Conservation (phyloP, 2,888 invertebrate species). For the Papilio elwesi region DNA sequence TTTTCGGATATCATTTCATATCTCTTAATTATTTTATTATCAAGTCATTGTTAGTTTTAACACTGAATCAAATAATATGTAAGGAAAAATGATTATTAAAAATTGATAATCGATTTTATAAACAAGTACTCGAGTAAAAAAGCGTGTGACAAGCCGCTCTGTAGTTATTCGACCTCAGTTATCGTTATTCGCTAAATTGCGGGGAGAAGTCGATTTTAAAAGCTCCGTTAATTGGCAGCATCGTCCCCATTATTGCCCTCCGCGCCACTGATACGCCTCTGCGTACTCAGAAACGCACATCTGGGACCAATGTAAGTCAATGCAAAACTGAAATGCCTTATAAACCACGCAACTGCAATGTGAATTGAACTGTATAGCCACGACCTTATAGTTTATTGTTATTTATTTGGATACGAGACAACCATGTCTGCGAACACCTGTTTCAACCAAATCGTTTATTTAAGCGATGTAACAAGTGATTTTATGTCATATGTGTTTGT, state of each 20-base stretch:
- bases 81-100: too few relatives aligned
- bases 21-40: too few relatives aligned
- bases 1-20: too few relatives aligned
- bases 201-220: conserved; percentile 53
- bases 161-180: conserved; percentile 13
- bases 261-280: conserved; percentile 73
- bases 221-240: conserved; percentile 72
- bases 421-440: conserved; percentile 78
- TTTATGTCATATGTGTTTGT: conserved; percentile 38
- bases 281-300: conserved; percentile 77
- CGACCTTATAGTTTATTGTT: conserved; percentile 43
- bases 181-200: conserved; percentile 41
- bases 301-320: conserved; percentile 76
- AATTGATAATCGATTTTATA: too few relatives aligned
- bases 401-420: conserved; percentile 46
- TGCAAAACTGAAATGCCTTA: conserved; percentile 52
- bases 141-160: conserved; percentile 8
- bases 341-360: conserved; percentile 23
- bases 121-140: not conserved
- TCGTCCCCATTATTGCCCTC: conserved; percentile 70
- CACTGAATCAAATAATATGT: too few relatives aligned
- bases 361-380: conserved; percentile 44
- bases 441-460: conserved; percentile 78
- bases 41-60: too few relatives aligned
- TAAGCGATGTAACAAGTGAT: conserved; percentile 46